phyloP scores from a whole-genome alignment of 1,140 invertebrate genomes.

The Drosophila willistoni region DNA sequence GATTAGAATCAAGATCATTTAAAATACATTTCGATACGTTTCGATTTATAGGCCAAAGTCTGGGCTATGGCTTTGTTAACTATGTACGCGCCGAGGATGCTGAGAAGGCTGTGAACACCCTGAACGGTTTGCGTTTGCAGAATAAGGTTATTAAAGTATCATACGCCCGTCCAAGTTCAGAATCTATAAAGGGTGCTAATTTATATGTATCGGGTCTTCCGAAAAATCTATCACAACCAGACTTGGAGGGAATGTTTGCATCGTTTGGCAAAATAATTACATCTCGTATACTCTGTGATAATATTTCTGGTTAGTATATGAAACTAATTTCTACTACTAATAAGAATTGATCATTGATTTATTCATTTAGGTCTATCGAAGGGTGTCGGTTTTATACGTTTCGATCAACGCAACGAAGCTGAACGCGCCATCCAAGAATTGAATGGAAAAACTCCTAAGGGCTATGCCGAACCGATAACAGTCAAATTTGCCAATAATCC shows the following conservation, averaged over 20 bases:
- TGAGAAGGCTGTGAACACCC: conserved; percentile 92
- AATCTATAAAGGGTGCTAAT: conserved; percentile 95
- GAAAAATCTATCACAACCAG: conserved; percentile 93
- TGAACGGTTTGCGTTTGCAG: conserved; percentile 93
- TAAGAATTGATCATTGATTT: neutral
- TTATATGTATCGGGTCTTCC: conserved; percentile 94
- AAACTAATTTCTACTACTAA: no score
- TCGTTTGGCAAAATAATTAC: conserved; percentile 94
- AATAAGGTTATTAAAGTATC: conserved; percentile 97
- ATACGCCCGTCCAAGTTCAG: conserved; percentile 93
- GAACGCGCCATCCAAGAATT: conserved; percentile 86
- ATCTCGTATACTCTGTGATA: conserved; percentile 94
- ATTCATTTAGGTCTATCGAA: conserved; percentile 84
- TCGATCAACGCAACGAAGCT: conserved; percentile 86
- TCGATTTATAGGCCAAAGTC: conserved; percentile 89
- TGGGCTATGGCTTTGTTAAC: conserved; percentile 96
- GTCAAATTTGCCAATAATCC: conserved; percentile 87
- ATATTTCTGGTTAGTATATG: conserved; percentile 87
- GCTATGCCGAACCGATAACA: conserved; percentile 85
- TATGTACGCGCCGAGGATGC: conserved; percentile 93
- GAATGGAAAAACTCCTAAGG: conserved; percentile 86
- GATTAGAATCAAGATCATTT: no score
- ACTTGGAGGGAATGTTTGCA: conserved; percentile 92
- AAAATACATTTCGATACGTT: no score
- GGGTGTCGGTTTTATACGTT: conserved; percentile 86